phyloP scores from a whole-genome alignment of 1,140 invertebrate genomes.

The Brachionus rotundiformis region DNA sequence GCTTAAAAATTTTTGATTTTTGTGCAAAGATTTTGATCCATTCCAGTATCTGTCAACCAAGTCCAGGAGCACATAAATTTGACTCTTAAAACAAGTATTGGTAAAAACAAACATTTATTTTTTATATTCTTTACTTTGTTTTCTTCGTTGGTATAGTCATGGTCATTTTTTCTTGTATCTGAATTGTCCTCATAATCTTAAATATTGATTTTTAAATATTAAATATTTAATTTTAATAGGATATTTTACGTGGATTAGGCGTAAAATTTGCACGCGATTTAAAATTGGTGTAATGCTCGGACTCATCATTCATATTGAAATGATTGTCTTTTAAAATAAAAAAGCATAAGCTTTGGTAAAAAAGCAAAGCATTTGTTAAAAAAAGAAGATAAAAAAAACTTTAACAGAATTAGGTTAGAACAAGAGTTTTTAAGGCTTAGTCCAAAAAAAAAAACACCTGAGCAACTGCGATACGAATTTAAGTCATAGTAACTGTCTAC shows the following conservation, averaged over 20 bases:
- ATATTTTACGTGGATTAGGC: constrained; percentile 39
- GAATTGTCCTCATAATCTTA: not conserved
- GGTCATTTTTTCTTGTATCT: not conserved
- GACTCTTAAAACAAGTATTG: not conserved
- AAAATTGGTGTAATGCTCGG: constrained; percentile 34
- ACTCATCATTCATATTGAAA: constrained; percentile 31
- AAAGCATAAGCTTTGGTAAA: constrained; percentile 1
- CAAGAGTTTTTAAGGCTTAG: not conserved
- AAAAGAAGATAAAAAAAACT: not conserved
- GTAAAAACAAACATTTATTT: not conserved
- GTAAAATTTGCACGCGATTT: constrained; percentile 30
- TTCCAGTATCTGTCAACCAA: constrained; percentile 64
- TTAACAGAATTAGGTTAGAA: constrained; percentile 2
- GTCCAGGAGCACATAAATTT: constrained; percentile 54
- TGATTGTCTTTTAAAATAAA: constrained; percentile 34
- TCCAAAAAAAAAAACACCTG: constrained; percentile 35
- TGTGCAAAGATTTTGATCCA: constrained; percentile 62
- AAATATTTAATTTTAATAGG: not conserved
- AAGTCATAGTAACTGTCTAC: constrained; percentile 40
- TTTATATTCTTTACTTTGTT: not conserved
- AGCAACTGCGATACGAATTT: constrained; percentile 39
- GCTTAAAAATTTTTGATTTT: constrained; percentile 59
- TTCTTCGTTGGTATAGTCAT: not conserved
- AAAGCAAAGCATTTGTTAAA: constrained; percentile 17
- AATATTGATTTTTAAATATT: not conserved